A percentile compares a stretch with the other conserved stretches of the same genome.
phyloP scores from a whole-genome alignment of 2,888 invertebrate genomes.

The Mimumesa dahlbomi region DNA sequence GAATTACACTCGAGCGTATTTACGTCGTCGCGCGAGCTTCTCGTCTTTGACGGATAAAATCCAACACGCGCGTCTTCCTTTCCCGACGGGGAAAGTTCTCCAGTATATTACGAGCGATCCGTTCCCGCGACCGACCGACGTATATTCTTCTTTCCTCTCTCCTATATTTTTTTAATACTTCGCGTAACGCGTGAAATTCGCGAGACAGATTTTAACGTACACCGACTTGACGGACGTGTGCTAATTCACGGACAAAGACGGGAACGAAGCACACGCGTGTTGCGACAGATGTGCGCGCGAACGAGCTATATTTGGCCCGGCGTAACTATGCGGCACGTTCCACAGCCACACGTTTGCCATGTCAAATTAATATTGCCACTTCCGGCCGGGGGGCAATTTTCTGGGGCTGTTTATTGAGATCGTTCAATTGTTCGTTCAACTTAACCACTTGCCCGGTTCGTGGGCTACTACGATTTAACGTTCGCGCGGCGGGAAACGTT shows the following conservation, averaged over 20 bases:
- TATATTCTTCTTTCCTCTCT: too few relatives aligned
- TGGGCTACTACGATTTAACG: too few relatives aligned
- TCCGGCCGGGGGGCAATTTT: slow-evolving; percentile 54
- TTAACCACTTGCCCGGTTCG: slow-evolving; percentile 26
- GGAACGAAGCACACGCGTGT: slow-evolving; percentile 40
- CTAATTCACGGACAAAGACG: slow-evolving; percentile 16
- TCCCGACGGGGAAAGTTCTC: too few relatives aligned
- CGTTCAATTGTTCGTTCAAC: slow-evolving; percentile 34
- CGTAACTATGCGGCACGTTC: slow-evolving; percentile 31
- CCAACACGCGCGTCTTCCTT: too few relatives aligned
- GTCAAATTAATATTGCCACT: slow-evolving; percentile 64
- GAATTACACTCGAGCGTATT: slow-evolving; percentile 38
- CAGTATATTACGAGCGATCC: too few relatives aligned
- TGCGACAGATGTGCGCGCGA: slow-evolving; percentile 61
- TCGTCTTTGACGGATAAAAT: too few relatives aligned
- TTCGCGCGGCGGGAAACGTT: too few relatives aligned
- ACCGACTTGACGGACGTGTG: background rate
- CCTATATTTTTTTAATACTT: background rate
- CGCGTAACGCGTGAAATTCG: slow-evolving; percentile 1
- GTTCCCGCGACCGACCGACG: too few relatives aligned
- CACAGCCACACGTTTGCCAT: slow-evolving; percentile 28
- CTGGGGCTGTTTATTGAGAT: slow-evolving; percentile 33
- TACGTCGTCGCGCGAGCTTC: slow-evolving; percentile 20
- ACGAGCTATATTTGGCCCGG: slow-evolving; percentile 45
- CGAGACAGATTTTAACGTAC: slow-evolving; percentile 3